A percentile compares a stretch with the other conserved stretches of the same genome.
Evolutionary conservation across 2,888 invertebrate species (phyloP).

Genomic region (Gonocerus acuteangulatus): DNA sequence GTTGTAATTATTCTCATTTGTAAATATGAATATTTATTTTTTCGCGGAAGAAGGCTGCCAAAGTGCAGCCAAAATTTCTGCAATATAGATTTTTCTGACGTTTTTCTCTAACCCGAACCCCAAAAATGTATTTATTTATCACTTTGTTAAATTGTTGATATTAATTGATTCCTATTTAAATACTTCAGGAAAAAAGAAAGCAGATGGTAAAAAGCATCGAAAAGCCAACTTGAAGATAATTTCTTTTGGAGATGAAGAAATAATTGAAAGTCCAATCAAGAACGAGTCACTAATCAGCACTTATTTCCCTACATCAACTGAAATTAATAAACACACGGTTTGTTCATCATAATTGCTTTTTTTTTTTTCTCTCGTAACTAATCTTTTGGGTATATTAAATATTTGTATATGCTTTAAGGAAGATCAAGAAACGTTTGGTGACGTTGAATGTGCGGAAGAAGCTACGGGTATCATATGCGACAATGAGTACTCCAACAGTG

Average conservation of each 20-base stretch:
- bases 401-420: slow-evolving; percentile 6
- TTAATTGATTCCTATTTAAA: too few species aligned
- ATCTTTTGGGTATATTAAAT: too few species aligned
- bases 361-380: neutral
- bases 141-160: too few species aligned
- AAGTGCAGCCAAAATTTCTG: too few species aligned
- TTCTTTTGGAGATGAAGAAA: slow-evolving; percentile 33
- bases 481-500: slow-evolving; percentile 29
- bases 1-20: too few species aligned
- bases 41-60: too few species aligned
- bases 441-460: slow-evolving; percentile 41
- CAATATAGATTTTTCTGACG: too few species aligned
- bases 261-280: slow-evolving; percentile 10
- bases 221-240: slow-evolving; percentile 29
- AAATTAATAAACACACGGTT: slow-evolving; percentile 6
- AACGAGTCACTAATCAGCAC: slow-evolving; percentile 8
- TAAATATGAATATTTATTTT: too few species aligned
- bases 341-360: neutral
- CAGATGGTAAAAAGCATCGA: slow-evolving; percentile 25
- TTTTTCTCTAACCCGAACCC: too few species aligned
- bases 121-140: too few species aligned
- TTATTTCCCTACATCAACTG: slow-evolving; percentile 7
- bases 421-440: slow-evolving; percentile 28
- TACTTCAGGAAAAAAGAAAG: slow-evolving; percentile 25
- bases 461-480: slow-evolving; percentile 40